Base-by-base conservation (phyloP, 2,888 invertebrate genomes). In the Baronia brevicornis region DNA sequence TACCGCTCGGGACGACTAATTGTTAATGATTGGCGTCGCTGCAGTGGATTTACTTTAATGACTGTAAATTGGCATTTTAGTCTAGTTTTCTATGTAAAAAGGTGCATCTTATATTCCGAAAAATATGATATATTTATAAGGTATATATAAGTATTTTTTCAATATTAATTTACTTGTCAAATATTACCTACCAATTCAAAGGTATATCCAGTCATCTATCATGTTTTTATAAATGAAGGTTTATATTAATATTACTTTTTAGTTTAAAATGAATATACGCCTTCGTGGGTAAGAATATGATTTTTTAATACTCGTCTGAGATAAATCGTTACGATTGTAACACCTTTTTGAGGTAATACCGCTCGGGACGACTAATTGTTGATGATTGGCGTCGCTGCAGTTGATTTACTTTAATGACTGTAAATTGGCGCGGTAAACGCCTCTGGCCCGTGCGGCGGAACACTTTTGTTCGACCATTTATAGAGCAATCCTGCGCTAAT, bases 371-470 rank as follows among this genome's bases (percentile, higher is more conserved):
- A 61, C 63, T 74, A 68, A 82, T 80, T 78, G 77, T 60, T 41
- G 55, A 54, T 59, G 66, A 82, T 79, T 69, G 73, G 60, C 66
- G 54, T 69, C 70, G 55, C 64, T 69, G 52, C 46, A 50, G 55
- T 64, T 71, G 72, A 77, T 77, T 79, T 68, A 64, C 64, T 60
- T 57, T 79, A 79, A 82, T 80, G 78, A 67, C 57, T 59, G 55
- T 61, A 77, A 79, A 82, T 82, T 72, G 67, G 60, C 37, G 54
- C 58, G 45, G 57, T 62, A 65, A 72, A 68, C 61, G 54, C 46
- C 46, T 41, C 26, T 53, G 52, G 54, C 57, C 61, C 68, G 67
- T 65, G 73, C 67, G 60, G 59, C 60, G 34, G 59, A 40, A 39
- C 22, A 35, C 41, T 40, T 42, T 35, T 19, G 38, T 31, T 38